Base-by-base conservation (phyloP, 2,113 vertebrate species). In the Anseranas semipalmata region DNA sequence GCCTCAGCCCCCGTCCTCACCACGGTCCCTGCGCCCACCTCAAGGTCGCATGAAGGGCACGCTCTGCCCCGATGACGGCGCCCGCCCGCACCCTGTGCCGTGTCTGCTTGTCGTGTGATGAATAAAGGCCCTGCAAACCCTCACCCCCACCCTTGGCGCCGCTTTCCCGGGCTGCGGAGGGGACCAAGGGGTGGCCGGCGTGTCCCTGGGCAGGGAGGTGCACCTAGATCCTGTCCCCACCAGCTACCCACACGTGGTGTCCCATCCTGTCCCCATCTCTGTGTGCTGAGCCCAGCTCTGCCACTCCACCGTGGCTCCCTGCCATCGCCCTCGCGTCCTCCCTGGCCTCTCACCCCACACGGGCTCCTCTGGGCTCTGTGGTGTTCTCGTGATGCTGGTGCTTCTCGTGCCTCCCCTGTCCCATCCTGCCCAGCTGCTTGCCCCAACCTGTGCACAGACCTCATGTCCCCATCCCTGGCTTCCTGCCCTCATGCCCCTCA, bases 31-130 rank as follows among this genome's bases (percentile, higher is more conserved):
- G 35, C 43, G 73, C 76, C 68, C 58, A 37, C 39, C 43, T 94
- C 79, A 75, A 73, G 50, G 91, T 97, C 17, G 32, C 78, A 89
- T 93, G 91, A 97, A 95, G 93, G 90, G 90, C 86, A 83, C 52
- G 20, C 63, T 45, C 74, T 93, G 88, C 94, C 90, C 90, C 1
- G 93, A 95, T 43, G 96, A 94, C 90, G 3, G 71, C 65, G 58
- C 48, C 65, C 6, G 0, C 63, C 56, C 73, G 33, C 60, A 12
- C 77, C 79, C 55, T 67, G 62, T 53, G 9, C 72, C 56, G 8
- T 58, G 6, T 70, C 91, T 94, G 90, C 80, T 89, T 85, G 72
- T 93, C 9, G 24, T 88, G 87, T 91, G 74, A 88, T 95, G 82
- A 93, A 95, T 93, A 96, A 95, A 94, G 39, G 55, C 75, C 58